A percentile compares a stretch with the other conserved stretches of the same genome.
Conservation (phyloP, 2,113 vertebrate species). For the Carassius gibelio region DNA sequence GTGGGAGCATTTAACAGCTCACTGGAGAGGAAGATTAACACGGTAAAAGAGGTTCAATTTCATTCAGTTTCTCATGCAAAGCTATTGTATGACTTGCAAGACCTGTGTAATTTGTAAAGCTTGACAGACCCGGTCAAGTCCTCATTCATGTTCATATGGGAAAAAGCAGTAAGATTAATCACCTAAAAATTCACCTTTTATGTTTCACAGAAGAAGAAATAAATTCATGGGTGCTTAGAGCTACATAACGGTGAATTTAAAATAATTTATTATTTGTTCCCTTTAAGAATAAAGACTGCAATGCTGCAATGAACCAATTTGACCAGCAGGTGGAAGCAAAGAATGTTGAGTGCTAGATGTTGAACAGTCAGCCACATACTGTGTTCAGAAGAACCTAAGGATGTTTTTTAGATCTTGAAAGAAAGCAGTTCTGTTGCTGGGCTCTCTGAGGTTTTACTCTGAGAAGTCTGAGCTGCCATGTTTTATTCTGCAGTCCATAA, state of each 20-base stretch:
- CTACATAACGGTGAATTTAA: not conserved
- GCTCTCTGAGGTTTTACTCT: not conserved
- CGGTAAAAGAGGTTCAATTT: not conserved
- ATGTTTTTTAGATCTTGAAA: not conserved
- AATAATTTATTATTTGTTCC: too few species aligned
- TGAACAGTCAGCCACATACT: not conserved
- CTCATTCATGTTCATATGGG: not conserved
- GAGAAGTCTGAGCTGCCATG: constrained; percentile 19
- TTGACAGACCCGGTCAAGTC: not conserved
- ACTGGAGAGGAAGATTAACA: not conserved
- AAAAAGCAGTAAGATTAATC: not conserved
- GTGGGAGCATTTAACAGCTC: not conserved
- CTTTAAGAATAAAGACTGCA: not conserved
- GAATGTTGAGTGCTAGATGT: not conserved
- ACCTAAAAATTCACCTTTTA: not conserved
- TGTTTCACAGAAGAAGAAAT: not conserved
- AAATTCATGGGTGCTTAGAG: not conserved
- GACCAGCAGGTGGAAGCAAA: constrained; percentile 43
- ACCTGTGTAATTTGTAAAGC: not conserved
- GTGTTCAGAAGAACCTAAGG: not conserved
- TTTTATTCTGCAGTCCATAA: not conserved
- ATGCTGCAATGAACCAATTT: not conserved
- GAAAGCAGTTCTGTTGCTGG: not conserved
- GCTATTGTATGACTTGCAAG: not conserved
- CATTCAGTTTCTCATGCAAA: too few species aligned